Evolutionary conservation across 2,888 invertebrate genomes (phyloP).

Genomic region (Piscicola geometra): DNA sequence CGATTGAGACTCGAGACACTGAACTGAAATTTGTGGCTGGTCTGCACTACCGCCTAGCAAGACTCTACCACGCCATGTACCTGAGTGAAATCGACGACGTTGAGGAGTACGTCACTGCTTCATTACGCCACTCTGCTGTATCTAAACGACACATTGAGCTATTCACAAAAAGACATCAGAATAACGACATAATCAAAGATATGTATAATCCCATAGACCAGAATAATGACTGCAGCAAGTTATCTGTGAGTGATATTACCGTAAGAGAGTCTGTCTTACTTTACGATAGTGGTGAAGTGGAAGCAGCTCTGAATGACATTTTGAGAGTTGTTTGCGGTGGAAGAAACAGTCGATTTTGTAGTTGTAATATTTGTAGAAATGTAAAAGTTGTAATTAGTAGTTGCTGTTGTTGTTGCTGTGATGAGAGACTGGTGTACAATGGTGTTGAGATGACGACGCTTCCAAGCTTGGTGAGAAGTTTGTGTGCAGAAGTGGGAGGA

Average conservation of each 20-base stretch:
- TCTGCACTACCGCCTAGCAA: conserved; percentile 11
- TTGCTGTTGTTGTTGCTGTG: neutral
- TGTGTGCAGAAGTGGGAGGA: too few species aligned
- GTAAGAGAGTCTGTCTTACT: neutral
- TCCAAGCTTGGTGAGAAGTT: too few species aligned
- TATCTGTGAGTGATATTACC: too few species aligned
- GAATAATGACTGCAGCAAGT: too few species aligned
- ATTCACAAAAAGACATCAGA: too few species aligned
- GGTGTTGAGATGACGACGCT: too few species aligned
- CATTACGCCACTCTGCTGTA: neutral
- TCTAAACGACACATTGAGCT: too few species aligned
- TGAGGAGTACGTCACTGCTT: neutral
- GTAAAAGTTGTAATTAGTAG: too few species aligned
- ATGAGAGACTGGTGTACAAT: too few species aligned
- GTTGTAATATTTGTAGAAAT: too few species aligned
- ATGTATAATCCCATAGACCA: too few species aligned
- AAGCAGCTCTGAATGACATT: neutral
- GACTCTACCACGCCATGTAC: conserved; percentile 19
- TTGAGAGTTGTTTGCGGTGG: neutral
- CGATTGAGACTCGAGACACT: neutral
- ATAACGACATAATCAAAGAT: too few species aligned
- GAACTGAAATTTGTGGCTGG: neutral
- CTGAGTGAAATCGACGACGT: neutral
- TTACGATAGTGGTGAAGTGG: neutral
- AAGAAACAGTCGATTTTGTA: neutral